Evolutionary conservation across 2,113 vertebrate genomes (phyloP).

Genomic region (Steatornis caripensis): DNA sequence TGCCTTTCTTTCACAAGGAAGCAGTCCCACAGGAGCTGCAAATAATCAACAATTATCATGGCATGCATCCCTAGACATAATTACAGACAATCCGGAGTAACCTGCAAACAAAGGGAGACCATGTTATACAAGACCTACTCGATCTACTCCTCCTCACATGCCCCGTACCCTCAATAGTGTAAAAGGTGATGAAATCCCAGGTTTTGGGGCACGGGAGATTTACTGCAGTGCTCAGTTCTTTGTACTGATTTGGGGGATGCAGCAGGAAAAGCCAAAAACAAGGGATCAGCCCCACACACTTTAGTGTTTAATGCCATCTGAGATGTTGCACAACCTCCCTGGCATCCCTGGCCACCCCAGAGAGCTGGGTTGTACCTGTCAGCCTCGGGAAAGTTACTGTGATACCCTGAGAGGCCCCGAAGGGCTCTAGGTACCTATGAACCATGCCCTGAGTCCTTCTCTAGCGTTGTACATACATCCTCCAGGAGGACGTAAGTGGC

Average conservation of each 20-base stretch:
- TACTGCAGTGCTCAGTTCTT: not conserved
- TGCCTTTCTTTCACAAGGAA: constrained; percentile 1
- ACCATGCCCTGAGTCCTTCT: fast-evolving
- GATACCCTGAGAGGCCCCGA: fast-evolving
- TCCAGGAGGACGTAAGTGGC: not conserved
- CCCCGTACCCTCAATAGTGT: fast-evolving
- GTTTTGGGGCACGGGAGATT: not conserved
- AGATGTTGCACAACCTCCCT: not conserved
- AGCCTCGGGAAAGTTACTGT: not conserved
- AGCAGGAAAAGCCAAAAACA: not conserved
- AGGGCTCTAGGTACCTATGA: not conserved
- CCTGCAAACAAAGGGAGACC: not conserved
- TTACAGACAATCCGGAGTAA: not conserved
- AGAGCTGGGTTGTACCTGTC: not conserved
- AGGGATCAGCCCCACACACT: not conserved
- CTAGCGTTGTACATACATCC: not conserved
- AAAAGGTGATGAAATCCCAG: not conserved
- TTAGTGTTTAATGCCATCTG: not conserved
- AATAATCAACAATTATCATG: constrained; percentile 44
- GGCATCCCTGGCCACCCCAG: too few species aligned
- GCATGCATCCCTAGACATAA: constrained; percentile 26
- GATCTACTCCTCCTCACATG: fast-evolving
- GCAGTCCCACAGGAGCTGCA: constrained; percentile 41
- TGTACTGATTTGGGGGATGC: not conserved
- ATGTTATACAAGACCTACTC: not conserved